A percentile compares a stretch with the other conserved stretches of the same genome.
Evolutionary conservation across 2,113 vertebrate genomes (phyloP).

Genomic region (Gasterosteus aculeatus): DNA sequence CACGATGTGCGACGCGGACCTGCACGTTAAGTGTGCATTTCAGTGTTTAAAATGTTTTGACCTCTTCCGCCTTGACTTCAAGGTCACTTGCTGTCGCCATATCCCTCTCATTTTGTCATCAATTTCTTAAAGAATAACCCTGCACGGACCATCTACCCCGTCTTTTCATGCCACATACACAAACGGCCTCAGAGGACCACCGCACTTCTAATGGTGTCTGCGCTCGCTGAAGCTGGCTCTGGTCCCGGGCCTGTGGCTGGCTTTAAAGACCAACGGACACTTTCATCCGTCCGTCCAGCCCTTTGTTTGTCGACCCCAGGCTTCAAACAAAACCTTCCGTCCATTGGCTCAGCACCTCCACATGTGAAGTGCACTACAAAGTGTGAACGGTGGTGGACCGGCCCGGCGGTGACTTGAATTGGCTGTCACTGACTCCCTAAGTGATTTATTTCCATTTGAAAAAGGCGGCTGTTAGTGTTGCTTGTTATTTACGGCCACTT

Average conservation of each 20-base stretch:
- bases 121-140: slow-evolving; percentile 4
- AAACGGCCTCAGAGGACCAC: slow-evolving; percentile 10
- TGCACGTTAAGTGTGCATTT: slow-evolving; percentile 9
- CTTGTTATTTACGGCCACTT: slow-evolving; percentile 35
- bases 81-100: background rate
- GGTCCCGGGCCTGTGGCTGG: slow-evolving; percentile 25
- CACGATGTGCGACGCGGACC: background rate
- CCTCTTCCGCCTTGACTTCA: background rate
- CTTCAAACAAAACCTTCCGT: slow-evolving; percentile 32
- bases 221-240: slow-evolving; percentile 17
- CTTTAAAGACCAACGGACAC: slow-evolving; percentile 12
- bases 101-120: slow-evolving; percentile 8
- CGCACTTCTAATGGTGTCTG: background rate
- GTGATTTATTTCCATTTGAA: slow-evolving; percentile 49
- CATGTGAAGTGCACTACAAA: slow-evolving; percentile 41
- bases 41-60: slow-evolving; percentile 1
- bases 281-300: slow-evolving; percentile 21
- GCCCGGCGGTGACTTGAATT: slow-evolving; percentile 34
- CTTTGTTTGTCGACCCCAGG: slow-evolving; percentile 23
- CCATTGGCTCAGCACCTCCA: slow-evolving; percentile 29
- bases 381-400: slow-evolving; percentile 23
- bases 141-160: background rate
- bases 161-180: background rate
- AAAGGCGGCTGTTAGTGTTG: slow-evolving; percentile 30
- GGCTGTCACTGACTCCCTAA: slow-evolving; percentile 34